Evolutionary conservation across 92 coral and sea anemone species (phyloP).

Genomic region (Heteractis magnifica): DNA sequence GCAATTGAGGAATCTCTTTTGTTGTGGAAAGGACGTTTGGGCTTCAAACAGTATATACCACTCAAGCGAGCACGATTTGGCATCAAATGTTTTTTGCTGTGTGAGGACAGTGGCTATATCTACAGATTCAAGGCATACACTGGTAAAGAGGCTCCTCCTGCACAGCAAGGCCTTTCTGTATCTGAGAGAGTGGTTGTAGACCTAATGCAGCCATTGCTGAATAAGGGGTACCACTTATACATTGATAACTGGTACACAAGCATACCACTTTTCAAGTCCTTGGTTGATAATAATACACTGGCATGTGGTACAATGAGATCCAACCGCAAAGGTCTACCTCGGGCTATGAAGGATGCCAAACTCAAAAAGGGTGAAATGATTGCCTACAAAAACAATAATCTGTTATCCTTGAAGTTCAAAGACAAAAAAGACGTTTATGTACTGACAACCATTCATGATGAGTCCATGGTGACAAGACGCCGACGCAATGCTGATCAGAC

Average conservation of each 20-base stretch:
- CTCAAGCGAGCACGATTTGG: too few relatives aligned
- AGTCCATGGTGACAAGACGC: neutral
- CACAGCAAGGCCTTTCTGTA: slow-evolving; percentile 10
- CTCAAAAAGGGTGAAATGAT: slow-evolving; percentile 19
- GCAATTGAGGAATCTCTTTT: slow-evolving; percentile 30
- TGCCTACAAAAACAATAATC: slow-evolving; percentile 4
- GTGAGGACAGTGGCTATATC: neutral
- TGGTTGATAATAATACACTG: neutral
- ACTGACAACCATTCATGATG: slow-evolving; percentile 40
- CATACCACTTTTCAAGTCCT: slow-evolving; percentile 2
- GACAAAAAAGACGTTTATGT: slow-evolving; percentile 44
- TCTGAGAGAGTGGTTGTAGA: slow-evolving; percentile 26
- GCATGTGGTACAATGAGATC: slow-evolving; percentile 41
- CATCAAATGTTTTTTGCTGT: too few relatives aligned
- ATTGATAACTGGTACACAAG: slow-evolving; percentile 34
- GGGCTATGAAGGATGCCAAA: neutral
- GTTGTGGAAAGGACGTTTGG: slow-evolving; percentile 5
- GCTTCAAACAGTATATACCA: too few relatives aligned
- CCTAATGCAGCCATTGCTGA: slow-evolving; percentile 11
- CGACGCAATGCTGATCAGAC: neutral
- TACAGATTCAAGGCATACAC: neutral
- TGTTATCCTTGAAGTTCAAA: slow-evolving; percentile 46
- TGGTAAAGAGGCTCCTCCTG: neutral
- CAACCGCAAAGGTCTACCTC: slow-evolving; percentile 50
- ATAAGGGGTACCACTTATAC: slow-evolving; percentile 27